Evolutionary conservation across 2,113 vertebrate species (phyloP).

Genomic region (Sturnira hondurensis): DNA sequence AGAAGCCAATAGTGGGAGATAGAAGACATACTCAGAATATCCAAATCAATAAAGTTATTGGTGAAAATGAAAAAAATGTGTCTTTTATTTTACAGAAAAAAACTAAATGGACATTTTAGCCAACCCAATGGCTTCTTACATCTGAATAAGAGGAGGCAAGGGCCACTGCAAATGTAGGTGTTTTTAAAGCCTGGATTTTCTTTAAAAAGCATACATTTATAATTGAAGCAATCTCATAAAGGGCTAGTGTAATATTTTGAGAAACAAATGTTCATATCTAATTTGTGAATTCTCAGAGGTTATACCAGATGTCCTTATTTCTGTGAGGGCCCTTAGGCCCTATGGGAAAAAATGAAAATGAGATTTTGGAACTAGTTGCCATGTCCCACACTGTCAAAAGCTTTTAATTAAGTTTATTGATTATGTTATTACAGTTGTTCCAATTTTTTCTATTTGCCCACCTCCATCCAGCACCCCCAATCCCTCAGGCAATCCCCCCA

Average conservation of each 20-base stretch:
- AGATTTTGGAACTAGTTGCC: not conserved
- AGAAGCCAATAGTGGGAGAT: no score
- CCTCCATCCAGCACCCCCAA: no score
- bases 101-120: no score
- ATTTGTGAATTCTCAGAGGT: constrained; percentile 29
- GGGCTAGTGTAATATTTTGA: constrained; percentile 18
- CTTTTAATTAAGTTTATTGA: no score
- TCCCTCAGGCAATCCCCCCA: no score
- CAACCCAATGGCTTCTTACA: not conserved
- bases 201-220: constrained; percentile 4
- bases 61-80: no score
- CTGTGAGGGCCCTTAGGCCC: not conserved
- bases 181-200: constrained; percentile 27
- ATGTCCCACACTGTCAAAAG: not conserved
- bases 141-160: not conserved
- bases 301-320: constrained; percentile 31
- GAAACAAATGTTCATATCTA: not conserved
- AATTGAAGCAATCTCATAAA: not conserved
- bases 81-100: no score
- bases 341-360: not conserved
- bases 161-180: constrained; percentile 2
- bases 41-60: no score
- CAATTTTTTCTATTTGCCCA: no score
- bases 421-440: no score
- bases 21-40: no score